Base-by-base conservation (phyloP, 1,140 invertebrate species). In the Scaptomyza pallida region DNA sequence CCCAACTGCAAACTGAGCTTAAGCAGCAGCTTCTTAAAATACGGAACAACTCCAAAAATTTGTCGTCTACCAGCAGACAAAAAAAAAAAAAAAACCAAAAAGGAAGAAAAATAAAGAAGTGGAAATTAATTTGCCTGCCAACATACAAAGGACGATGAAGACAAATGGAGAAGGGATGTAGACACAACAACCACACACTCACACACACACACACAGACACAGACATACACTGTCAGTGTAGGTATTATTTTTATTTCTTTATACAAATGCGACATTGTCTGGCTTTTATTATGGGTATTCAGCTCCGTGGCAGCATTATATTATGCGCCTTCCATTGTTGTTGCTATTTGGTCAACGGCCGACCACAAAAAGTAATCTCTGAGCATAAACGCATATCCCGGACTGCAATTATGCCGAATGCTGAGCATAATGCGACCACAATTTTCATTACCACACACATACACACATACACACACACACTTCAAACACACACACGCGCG, bases 331-430 rank as follows among this genome's bases (percentile, higher is more conserved):
- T 43, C 12, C n/a, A 35, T n/a, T 43, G 26, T 50, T 69, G 45
- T 19, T 56, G 61, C 5, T 60, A 23, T 35, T 57, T 81, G 79
- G 80, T 73, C 75, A 76, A 79, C 82, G 75, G 80, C 47, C 62
- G 75, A 69, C 82, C 81, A 85, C 81, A 85, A 85, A 85, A 85
- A 85, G 82, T 85, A 85, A 85, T 85, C 81, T 85, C 81, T 86
- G 81, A 86, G 81, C 73, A 85, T 85, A 86, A 85, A 86, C 81
- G 81, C 81, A 86, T 85, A 85, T 86, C 81, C 81, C 60, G 81
- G 70, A 2, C 81, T 85, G 81, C 81, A 85, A 85, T 85, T 85
- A 85, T 85, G 73, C 77, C 77, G 65, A 85, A 85, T 85, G 81
- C 75, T 86, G 73, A 86, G 77, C 77, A 85, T 85, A 86, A 85